These are phyloP conservation scores for Acleris literana DNA, from an alignment of 2,888 invertebrate species.

Conservation along the genomic window DNA sequence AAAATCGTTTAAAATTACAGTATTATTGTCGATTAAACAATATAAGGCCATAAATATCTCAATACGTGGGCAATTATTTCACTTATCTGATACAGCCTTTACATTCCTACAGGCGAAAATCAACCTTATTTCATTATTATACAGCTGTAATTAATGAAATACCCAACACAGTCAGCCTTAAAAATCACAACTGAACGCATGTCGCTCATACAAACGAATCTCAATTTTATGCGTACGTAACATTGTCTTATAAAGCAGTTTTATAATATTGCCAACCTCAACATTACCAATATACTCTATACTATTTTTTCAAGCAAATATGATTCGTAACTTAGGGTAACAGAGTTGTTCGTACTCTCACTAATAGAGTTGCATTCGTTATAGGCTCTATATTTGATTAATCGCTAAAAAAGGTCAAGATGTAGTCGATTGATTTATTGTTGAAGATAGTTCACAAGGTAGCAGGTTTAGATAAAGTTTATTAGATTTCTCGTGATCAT, in stretches of 20 bases:
- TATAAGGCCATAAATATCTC: constrained; percentile 13
- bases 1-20: constrained; percentile 3
- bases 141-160: background rate
- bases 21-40: constrained; percentile 9
- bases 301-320: background rate
- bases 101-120: background rate
- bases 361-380: background rate
- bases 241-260: background rate
- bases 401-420: constrained; percentile 5
- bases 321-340: background rate
- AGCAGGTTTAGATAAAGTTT: background rate
- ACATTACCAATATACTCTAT: background rate
- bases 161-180: background rate
- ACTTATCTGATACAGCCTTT: background rate
- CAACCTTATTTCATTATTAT: background rate
- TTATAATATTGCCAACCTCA: background rate
- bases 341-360: background rate
- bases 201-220: background rate
- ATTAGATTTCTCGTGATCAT: too few relatives aligned
- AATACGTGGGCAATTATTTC: constrained; percentile 14
- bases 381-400: constrained; percentile 7
- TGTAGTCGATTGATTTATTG: constrained; percentile 14
- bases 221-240: background rate
- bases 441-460: background rate
- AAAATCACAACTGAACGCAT: background rate